These are phyloP conservation scores for Drosophila sulfurigaster DNA, from an alignment of 1,140 invertebrate species.

Conservation along the genomic window DNA sequence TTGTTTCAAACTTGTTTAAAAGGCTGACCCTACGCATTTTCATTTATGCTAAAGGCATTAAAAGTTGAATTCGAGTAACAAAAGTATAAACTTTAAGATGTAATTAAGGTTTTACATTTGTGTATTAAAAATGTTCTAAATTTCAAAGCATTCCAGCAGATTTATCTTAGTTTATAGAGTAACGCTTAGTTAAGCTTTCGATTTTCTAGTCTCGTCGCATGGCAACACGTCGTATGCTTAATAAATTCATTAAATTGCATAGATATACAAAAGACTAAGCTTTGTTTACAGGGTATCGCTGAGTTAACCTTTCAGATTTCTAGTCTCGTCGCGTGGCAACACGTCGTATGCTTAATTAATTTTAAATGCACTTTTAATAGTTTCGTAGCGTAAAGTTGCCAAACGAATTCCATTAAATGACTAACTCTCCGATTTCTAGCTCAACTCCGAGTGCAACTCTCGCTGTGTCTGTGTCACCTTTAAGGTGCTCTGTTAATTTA, in stretches of 20 bases:
- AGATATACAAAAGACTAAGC: neutral
- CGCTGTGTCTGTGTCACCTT: slow-evolving; percentile 29
- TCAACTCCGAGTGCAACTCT: neutral
- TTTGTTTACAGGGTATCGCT: neutral
- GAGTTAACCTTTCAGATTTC: neutral
- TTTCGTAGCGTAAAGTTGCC: slow-evolving; percentile 50
- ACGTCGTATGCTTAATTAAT: slow-evolving; percentile 78
- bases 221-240: neutral
- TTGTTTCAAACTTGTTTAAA: neutral
- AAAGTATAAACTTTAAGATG: too few species aligned
- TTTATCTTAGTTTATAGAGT: too few species aligned
- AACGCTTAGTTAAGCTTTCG: too few species aligned
- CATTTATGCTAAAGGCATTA: neutral
- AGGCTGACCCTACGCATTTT: neutral
- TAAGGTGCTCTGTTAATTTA: slow-evolving; percentile 59
- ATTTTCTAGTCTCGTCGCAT: neutral
- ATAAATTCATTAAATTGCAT: neutral
- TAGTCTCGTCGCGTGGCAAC: slow-evolving; percentile 36
- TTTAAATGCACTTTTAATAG: slow-evolving; percentile 83
- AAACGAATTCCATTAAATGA: slow-evolving; percentile 43
- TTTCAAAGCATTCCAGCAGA: too few species aligned
- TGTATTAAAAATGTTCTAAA: too few species aligned
- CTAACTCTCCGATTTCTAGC: slow-evolving; percentile 20
- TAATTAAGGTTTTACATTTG: too few species aligned
- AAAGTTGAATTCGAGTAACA: too few species aligned